Percentiles rank a stretch among this genome's conserved stretches.
Conservation (phyloP, 2,113 vertebrate species). For the Cnemophilus loriae region DNA sequence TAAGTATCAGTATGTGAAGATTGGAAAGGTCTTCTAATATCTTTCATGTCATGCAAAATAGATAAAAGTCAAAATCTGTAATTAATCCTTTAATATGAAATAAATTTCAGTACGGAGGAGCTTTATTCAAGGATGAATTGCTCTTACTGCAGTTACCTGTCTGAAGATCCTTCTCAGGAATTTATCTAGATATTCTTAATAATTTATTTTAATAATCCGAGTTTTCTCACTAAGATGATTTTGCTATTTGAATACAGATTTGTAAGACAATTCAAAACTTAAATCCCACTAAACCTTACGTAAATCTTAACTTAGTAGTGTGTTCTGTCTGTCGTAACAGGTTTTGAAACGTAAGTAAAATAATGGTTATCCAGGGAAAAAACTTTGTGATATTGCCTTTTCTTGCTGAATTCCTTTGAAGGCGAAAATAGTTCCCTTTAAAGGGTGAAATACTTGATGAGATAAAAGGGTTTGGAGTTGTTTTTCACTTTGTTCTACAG, state of each 20-base stretch:
- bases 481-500: background rate
- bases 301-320: background rate
- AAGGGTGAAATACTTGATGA: background rate
- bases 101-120: background rate
- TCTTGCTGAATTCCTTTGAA: background rate
- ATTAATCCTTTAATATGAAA: background rate
- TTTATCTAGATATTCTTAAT: background rate
- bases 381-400: accelerated
- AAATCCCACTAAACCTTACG: background rate
- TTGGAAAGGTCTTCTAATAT: background rate
- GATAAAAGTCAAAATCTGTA: background rate
- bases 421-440: background rate
- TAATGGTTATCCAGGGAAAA: background rate
- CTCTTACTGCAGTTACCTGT: background rate
- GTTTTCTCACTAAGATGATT: background rate
- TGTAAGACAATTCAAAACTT: background rate
- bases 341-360: background rate
- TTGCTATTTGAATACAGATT: background rate
- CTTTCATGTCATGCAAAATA: background rate
- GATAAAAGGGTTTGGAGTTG: background rate
- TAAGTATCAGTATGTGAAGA: background rate
- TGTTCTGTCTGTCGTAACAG: background rate
- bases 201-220: background rate
- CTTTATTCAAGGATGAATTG: background rate
- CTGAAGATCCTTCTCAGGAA: background rate